Evolutionary conservation across 2,113 vertebrate genomes (phyloP).

Genomic region (Urocynchramus pylzowi): DNA sequence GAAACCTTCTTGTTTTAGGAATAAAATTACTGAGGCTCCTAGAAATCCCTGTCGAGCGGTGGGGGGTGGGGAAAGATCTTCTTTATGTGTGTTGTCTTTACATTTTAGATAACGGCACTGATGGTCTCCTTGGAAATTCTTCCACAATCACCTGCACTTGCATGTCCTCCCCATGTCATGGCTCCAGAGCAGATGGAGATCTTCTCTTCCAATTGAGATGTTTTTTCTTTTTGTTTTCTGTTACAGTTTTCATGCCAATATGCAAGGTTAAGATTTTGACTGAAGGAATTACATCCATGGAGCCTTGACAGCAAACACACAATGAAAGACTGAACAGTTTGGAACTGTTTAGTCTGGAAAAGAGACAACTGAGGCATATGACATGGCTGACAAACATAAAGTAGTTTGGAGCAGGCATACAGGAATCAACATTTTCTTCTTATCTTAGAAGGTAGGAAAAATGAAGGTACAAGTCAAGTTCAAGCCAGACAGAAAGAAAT

Average conservation of each 20-base stretch:
- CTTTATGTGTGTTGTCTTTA: background rate
- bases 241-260: background rate
- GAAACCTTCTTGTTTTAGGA: background rate
- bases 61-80: fast-evolving
- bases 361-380: background rate
- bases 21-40: background rate
- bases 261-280: background rate
- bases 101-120: background rate
- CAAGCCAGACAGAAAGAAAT: background rate
- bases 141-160: background rate
- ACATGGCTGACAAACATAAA: background rate
- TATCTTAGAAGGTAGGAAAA: background rate
- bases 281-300: background rate
- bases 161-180: background rate
- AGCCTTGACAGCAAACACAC: background rate
- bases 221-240: background rate
- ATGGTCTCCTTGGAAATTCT: background rate
- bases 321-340: background rate
- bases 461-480: background rate
- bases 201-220: fast-evolving
- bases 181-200: background rate
- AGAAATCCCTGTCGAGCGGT: background rate
- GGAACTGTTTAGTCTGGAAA: background rate
- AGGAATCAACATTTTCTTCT: background rate
- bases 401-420: background rate